Conservation (phyloP, 2,888 invertebrate genomes). For the Drepanosiphum platanoidis region DNA sequence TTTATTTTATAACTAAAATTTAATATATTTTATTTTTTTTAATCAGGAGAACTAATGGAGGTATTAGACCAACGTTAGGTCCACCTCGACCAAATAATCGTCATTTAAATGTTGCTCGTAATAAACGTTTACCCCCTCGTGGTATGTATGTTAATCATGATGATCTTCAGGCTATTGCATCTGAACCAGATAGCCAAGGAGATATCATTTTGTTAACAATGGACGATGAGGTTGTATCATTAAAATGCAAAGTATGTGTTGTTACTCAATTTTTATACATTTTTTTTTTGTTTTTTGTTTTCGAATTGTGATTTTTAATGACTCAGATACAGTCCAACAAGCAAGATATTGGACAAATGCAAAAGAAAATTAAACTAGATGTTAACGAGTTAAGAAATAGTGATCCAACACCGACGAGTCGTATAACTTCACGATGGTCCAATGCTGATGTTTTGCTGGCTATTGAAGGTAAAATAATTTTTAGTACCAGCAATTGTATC, state of each 20-base stretch:
- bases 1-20: not conserved
- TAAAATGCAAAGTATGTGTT: constrained; percentile 94
- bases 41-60: constrained; percentile 81
- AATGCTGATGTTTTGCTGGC: constrained; percentile 91
- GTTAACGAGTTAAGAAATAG: constrained; percentile 75
- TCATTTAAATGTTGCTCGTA: constrained; percentile 66
- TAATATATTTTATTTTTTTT: constrained; percentile 56
- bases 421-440: constrained; percentile 90
- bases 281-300: constrained; percentile 58
- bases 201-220: constrained; percentile 89
- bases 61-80: constrained; percentile 80
- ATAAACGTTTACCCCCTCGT: constrained; percentile 86
- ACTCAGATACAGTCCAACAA: constrained; percentile 93
- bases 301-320: constrained; percentile 64
- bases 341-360: constrained; percentile 87
- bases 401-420: constrained; percentile 68
- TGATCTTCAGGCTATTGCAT: constrained; percentile 91
- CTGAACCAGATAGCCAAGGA: constrained; percentile 78
- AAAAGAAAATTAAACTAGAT: constrained; percentile 77
- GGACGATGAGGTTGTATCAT: constrained; percentile 92
- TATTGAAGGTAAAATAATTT: constrained; percentile 76
- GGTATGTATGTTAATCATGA: constrained; percentile 98
- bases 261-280: constrained; percentile 22
- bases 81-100: constrained; percentile 70
- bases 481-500: no score